Evolutionary conservation across 92 coral and sea anemone genomes (phyloP).

Genomic region (Metridium senile): DNA sequence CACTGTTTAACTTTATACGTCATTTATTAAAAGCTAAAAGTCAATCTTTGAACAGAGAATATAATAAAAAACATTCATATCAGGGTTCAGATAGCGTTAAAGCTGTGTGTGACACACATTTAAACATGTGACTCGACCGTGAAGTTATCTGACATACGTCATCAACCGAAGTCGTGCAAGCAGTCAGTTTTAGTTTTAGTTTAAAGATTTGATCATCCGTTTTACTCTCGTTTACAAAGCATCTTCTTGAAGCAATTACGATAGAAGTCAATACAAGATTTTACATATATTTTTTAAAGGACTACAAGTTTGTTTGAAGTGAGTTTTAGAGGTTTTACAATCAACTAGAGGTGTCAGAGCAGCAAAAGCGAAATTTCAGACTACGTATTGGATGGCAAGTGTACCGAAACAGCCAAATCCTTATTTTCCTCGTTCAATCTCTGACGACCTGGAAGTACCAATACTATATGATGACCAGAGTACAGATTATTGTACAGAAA

Average conservation of each 20-base stretch:
- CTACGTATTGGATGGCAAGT: slow-evolving; percentile 3
- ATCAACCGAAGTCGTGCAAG: neutral
- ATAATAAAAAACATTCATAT: too few species aligned
- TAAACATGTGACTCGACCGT: neutral
- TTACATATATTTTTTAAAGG: neutral
- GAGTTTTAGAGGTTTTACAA: too few species aligned
- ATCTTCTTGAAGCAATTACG: neutral
- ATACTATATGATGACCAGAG: neutral
- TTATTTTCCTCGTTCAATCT: neutral
- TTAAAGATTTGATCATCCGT: neutral
- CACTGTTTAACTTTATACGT: too few species aligned
- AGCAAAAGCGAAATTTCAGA: neutral
- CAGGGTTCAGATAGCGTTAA: too few species aligned
- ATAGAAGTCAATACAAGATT: neutral
- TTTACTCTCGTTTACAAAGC: neutral
- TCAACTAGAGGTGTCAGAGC: too few species aligned
- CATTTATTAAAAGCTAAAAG: too few species aligned
- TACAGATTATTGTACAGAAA: neutral
- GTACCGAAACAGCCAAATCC: neutral
- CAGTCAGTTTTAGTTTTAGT: neutral
- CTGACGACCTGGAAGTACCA: neutral
- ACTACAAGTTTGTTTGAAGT: neutral
- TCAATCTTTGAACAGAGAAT: too few species aligned
- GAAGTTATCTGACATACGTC: slow-evolving; percentile 4
- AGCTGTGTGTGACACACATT: neutral